Base-by-base conservation (phyloP, 2,888 invertebrate species). In the Stramonita haemastoma region DNA sequence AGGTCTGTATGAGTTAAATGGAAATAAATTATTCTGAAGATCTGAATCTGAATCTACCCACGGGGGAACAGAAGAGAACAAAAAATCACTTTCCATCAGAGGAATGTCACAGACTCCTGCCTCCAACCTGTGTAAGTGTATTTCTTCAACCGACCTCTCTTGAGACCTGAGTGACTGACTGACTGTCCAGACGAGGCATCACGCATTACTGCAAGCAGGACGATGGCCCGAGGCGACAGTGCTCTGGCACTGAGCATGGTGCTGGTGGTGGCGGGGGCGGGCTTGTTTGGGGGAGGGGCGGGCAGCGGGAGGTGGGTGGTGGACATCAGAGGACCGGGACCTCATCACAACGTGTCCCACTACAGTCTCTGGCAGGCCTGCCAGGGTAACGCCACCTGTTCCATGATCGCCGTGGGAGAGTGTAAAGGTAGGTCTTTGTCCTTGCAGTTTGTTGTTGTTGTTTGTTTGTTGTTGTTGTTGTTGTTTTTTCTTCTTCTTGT, bases 191-290 rank as follows among this genome's bases (percentile, higher is more conserved):
- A 46, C n/a, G 46, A 46, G 46, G 46, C 46, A 46, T 8, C 8
- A 46, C 4, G 46, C 46, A 46, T 8, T 46, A 46, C 60, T 8
- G 60, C 22, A 79, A 32, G 32, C 19, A 17, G 46, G 8, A 46
- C 1, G 2, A 83, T 83, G 83, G 83, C 83, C 5, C 36, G 46
- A 46, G 83, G 60, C 60, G 85, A 85, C 85, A 26, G n/a, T 1
- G 46, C 19, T 57, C 22, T 85, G 60, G n/a, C 46, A 4, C 17
- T 85, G 32, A 85, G 85, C 60, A n/a, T 85, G 60, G 29, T 60
- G 29, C 60, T 85, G 85, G 60, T 85, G 85, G 57, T 85, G 85
- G 60, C 32, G 60, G 60, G 85, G 6, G 19, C 60, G 29, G 85
- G 60, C 17, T 29, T 85, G 29, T 85, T 60, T 32, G n/a, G 57